A percentile compares a stretch with the other conserved stretches of the same genome.
These are phyloP conservation scores for Callipepla squamata DNA, from an alignment of 2,113 vertebrate species.

Conservation along the genomic window DNA sequence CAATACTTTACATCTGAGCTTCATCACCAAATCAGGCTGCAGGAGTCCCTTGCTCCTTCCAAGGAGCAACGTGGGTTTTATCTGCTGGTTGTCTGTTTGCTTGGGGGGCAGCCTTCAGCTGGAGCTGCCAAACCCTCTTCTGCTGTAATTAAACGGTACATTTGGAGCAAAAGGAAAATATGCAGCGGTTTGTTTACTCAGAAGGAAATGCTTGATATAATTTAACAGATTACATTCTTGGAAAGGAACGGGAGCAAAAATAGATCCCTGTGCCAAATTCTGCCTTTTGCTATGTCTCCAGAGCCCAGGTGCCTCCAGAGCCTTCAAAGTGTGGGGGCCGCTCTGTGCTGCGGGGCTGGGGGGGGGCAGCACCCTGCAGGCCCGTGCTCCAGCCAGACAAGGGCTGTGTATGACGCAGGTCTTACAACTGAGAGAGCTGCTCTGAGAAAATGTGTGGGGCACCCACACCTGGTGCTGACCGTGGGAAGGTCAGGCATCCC, in stretches of 20 bases:
- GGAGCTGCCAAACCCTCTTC: not conserved
- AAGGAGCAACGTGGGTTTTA: not conserved
- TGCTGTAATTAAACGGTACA: not conserved
- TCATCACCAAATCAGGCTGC: not conserved
- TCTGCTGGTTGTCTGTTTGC: not conserved
- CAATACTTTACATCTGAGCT: not conserved
- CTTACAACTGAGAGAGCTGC: not conserved
- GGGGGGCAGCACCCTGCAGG: not conserved
- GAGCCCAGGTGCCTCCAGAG: rapidly evolving
- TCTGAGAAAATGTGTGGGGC: not conserved
- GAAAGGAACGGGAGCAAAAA: not conserved
- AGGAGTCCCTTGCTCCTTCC: not conserved
- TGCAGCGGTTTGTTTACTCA: conserved; percentile 5
- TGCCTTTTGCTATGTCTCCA: not conserved
- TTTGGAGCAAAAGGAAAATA: conserved; percentile 10
- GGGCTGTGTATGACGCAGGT: not conserved
- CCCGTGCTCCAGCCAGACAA: not conserved
- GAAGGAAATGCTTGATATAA: conserved; percentile 21
- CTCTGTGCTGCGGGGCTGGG: not conserved
- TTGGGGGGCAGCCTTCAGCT: not conserved
- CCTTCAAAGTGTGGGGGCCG: rapidly evolving
- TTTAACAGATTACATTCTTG: conserved; percentile 30
- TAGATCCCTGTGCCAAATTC: not conserved
- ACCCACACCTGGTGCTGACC: not conserved
- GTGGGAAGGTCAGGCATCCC: not conserved